phyloP scores from a whole-genome alignment of 2,113 vertebrate genomes.

The Vulpes ferrilata region DNA sequence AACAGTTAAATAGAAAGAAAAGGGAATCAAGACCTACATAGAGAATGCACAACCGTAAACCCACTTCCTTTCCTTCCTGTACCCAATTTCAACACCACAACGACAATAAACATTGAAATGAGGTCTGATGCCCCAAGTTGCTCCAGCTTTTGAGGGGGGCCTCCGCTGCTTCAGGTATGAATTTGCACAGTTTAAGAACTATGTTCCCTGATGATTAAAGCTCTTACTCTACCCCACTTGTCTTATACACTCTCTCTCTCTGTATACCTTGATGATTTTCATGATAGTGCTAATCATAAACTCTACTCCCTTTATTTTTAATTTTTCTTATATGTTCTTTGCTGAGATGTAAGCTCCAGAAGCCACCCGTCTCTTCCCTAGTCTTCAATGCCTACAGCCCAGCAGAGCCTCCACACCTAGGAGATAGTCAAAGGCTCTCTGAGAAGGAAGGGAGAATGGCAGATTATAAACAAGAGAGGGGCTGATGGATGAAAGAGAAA shows the following conservation, averaged over 20 bases:
- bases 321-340: neutral
- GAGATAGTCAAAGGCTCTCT: neutral
- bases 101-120: conserved; percentile 26
- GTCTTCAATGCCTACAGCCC: neutral
- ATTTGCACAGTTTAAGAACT: neutral
- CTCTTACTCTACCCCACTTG: neutral
- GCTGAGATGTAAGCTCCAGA: neutral
- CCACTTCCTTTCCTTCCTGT: neutral
- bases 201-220: neutral
- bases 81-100: neutral
- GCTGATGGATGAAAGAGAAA: neutral
- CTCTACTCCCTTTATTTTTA: neutral
- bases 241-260: neutral
- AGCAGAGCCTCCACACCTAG: neutral
- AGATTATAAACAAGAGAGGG: neutral
- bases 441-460: neutral
- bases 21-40: neutral
- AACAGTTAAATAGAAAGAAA: neutral
- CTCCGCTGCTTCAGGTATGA: neutral
- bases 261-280: neutral
- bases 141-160: neutral
- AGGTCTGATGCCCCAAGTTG: neutral
- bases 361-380: neutral
- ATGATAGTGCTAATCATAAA: neutral
- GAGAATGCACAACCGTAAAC: neutral